Conservation (phyloP, 2,797 vertebrate genomes). For the Neosilurus hyrtlii region DNA sequence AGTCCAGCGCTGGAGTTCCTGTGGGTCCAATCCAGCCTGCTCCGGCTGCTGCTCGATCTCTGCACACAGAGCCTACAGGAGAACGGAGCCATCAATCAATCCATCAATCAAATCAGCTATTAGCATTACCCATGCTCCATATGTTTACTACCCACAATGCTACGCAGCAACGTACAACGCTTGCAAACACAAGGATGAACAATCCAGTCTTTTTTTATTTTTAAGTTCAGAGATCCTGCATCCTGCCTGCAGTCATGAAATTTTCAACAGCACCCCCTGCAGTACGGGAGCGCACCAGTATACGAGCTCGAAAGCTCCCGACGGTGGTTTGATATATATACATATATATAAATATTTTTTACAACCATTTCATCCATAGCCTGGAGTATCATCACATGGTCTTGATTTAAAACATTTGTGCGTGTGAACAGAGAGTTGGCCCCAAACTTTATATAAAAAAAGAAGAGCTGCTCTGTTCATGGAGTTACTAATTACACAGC, state of each 20-base stretch:
- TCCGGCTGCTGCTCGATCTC: constrained; percentile 72
- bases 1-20: constrained; percentile 77
- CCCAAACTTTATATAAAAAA: neutral
- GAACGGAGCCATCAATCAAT: neutral
- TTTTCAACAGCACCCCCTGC: neutral
- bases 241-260: neutral
- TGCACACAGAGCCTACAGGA: constrained; percentile 73
- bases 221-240: no score
- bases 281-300: neutral
- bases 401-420: neutral
- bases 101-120: neutral
- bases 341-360: no score
- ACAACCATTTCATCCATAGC: neutral
- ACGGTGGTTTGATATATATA: neutral
- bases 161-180: neutral
- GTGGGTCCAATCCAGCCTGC: constrained; percentile 67
- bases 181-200: neutral
- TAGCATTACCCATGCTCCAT: no score
- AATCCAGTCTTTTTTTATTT: no score
- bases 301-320: neutral
- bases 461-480: neutral
- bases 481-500: neutral
- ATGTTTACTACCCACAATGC: neutral
- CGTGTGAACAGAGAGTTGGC: neutral
- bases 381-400: neutral